Conservation (phyloP, 2,888 invertebrate genomes). For the Drosophila cracens region DNA sequence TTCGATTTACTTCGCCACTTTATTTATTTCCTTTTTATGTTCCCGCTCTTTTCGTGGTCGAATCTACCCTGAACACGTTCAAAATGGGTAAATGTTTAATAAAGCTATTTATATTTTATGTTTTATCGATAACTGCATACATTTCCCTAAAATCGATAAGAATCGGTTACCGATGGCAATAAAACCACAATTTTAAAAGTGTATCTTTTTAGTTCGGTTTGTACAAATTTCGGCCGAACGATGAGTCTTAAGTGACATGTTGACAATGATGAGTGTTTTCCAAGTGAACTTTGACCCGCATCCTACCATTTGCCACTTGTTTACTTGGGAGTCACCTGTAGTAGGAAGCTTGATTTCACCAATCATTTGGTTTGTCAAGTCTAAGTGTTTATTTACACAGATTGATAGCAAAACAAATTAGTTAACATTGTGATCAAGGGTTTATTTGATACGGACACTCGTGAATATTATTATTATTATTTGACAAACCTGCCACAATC, state of each 20-base stretch:
- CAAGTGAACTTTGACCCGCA: background rate
- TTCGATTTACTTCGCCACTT: background rate
- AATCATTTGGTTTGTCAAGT: background rate
- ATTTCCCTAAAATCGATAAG: background rate
- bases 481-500: slow-evolving; percentile 8
- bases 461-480: slow-evolving; percentile 4
- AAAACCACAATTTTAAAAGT: background rate
- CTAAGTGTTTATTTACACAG: background rate
- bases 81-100: background rate
- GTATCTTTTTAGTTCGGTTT: background rate
- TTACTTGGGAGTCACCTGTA: background rate
- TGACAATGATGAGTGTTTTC: background rate
- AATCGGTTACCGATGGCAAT: background rate
- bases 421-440: background rate
- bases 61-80: background rate
- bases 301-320: background rate
- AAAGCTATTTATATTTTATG: background rate
- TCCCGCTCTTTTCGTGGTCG: background rate
- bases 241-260: background rate
- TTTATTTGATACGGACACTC: background rate
- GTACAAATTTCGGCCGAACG: background rate
- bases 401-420: background rate
- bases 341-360: background rate
- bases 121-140: background rate
- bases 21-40: background rate